Percentiles rank a stretch among this genome's conserved stretches.
phyloP scores from a whole-genome alignment of 2,888 invertebrate species.

The Chaetogeoica ovagalla region DNA sequence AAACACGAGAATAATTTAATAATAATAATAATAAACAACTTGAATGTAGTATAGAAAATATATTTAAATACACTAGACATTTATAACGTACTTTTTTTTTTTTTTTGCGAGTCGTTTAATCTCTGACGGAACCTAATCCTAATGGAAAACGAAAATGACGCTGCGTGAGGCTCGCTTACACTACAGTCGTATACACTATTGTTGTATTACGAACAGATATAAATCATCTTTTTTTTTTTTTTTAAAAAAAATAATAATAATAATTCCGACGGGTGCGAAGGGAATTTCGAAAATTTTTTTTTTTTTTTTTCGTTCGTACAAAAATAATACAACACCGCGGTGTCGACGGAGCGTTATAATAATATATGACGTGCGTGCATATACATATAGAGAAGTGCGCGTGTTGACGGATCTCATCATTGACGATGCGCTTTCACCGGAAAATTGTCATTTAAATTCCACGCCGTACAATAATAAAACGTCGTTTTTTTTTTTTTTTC shows the following conservation, averaged over 20 bases:
- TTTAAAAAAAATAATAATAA: no score
- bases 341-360: background rate
- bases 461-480: constrained; percentile 16
- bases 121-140: background rate
- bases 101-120: background rate
- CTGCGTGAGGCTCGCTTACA: no score
- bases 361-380: background rate
- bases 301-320: constrained; percentile 1
- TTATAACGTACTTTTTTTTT: background rate
- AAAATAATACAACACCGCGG: constrained; percentile 11
- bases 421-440: constrained; percentile 40
- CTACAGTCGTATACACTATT: no score
- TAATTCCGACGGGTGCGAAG: background rate
- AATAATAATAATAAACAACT: background rate
- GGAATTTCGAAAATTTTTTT: background rate
- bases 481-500: constrained; percentile 12
- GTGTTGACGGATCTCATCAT: constrained; percentile 1
- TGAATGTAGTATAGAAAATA: background rate
- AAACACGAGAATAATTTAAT: background rate
- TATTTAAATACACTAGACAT: background rate
- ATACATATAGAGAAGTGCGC: background rate
- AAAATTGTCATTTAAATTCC: constrained; percentile 50
- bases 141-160: background rate
- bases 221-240: constrained; percentile 18
- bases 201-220: background rate